phyloP scores from a whole-genome alignment of 2,113 vertebrate genomes.

The Prionailurus viverrinus region DNA sequence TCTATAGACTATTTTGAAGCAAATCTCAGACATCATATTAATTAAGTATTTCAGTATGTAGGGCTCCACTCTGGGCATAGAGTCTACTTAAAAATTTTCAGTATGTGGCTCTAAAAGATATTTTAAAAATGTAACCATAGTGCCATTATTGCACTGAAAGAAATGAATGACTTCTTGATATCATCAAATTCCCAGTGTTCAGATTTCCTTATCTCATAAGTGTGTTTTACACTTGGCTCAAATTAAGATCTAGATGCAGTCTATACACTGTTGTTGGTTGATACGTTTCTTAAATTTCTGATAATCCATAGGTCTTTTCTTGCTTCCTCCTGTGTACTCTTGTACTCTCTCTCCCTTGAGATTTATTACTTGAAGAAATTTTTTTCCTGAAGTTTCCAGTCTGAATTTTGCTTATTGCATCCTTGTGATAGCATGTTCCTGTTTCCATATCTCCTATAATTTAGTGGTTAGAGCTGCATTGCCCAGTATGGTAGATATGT shows the following conservation, averaged over 20 bases:
- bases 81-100: too few relatives aligned
- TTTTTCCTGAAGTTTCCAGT: background rate
- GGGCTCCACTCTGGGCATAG: too few relatives aligned
- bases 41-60: background rate
- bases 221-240: constrained; percentile 30
- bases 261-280: background rate
- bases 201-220: background rate
- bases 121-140: background rate
- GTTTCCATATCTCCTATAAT: background rate
- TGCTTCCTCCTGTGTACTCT: background rate
- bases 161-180: background rate
- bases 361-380: background rate
- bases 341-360: background rate
- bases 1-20: constrained; percentile 44
- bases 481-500: background rate
- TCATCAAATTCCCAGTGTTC: constrained; percentile 17
- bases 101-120: background rate
- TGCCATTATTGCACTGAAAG: background rate
- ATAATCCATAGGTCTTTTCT: background rate
- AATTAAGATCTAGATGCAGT: background rate
- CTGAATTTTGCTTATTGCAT: background rate
- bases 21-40: background rate
- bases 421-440: background rate
- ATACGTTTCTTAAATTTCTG: background rate
- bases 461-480: background rate